Percentiles rank a stretch among this genome's conserved stretches.
These are phyloP conservation scores for Cotesia vestalis DNA, from an alignment of 1,140 invertebrate genomes.

Conservation along the genomic window DNA sequence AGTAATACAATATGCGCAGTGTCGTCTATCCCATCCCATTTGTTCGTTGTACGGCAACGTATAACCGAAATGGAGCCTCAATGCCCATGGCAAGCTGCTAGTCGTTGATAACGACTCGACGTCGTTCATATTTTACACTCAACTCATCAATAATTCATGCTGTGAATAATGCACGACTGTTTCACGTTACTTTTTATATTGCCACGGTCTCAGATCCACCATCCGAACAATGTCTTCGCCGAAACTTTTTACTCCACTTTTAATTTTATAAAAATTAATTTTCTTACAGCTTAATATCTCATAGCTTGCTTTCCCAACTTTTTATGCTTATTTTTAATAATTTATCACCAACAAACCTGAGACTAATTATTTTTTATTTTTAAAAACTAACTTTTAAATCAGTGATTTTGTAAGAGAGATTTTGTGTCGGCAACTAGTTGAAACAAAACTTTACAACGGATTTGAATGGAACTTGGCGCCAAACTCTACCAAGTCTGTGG, in stretches of 20 bases:
- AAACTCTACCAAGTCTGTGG: no score
- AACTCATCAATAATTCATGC: constrained; percentile 65
- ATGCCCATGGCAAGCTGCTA: constrained; percentile 39
- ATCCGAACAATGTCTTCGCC: constrained; percentile 16
- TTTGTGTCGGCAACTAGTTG: no score
- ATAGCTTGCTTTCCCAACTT: no score
- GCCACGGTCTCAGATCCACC: constrained; percentile 15
- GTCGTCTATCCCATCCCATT: constrained; percentile 53
- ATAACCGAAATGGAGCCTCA: constrained; percentile 24
- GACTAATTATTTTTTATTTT: no score
- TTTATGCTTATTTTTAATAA: no score
- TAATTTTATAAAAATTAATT: neutral
- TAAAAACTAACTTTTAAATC: no score
- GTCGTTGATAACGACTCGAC: constrained; percentile 63
- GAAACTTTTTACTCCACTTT: neutral
- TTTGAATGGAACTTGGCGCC: no score
- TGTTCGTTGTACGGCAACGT: constrained; percentile 42
- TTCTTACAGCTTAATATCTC: no score
- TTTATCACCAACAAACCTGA: no score
- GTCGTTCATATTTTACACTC: constrained; percentile 62
- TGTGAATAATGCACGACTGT: constrained; percentile 63
- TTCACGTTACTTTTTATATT: constrained; percentile 59
- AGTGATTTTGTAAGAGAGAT: no score
- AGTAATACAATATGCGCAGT: constrained; percentile 53
- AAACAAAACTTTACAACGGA: no score